Evolutionary conservation across 2,113 vertebrate genomes (phyloP), one percentile per base, ranked within the genome.

Genomic region (Eclectus roratus): DNA sequence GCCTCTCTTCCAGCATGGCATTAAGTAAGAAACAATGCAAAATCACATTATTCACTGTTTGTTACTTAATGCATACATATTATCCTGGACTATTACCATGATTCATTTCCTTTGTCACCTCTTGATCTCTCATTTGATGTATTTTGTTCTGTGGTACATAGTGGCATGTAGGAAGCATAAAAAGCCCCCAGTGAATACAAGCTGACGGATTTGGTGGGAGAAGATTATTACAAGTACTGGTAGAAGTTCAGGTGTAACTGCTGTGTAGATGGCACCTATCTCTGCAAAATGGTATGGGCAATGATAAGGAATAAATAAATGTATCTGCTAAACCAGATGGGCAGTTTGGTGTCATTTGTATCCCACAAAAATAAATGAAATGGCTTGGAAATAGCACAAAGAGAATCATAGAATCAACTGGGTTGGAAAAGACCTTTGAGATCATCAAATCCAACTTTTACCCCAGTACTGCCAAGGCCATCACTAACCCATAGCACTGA

Each of bases 301-400:
- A 76, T 31, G 82, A 77, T 29, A 65, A 60, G 31, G 25, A 85
- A 85, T 61, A 81, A 80, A 94, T 68, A 66, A 77, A 94, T 83
- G 65, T 53, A 60, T 85, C 78, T 68, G 79, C 91, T 78, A 93
- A 96, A 76, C 79, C 79, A 95, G 93, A 95, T 74, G 77, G 70
- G 78, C 50, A 95, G 79, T 43, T 94, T 20, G 19, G 73, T 56
- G 66, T 52, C 92, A 71, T 79, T 92, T 66, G 28, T 91, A 68
- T 44, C 76, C 27, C 47, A 55, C 52, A 84, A 56, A 96, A 80
- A 63, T 72, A 80, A 55, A 70, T 70, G 2, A 70, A 71, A 65
- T 37, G 1, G 3, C 44, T 78, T 79, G 61, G 68, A 84, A 80
- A 65, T 9, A 86, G 21, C 3, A 58, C 24, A 33, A 35, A 35